A percentile compares a stretch with the other conserved stretches of the same genome.
Conservation (phyloP, 1,140 invertebrate genomes). For the Triops cancriformis region DNA sequence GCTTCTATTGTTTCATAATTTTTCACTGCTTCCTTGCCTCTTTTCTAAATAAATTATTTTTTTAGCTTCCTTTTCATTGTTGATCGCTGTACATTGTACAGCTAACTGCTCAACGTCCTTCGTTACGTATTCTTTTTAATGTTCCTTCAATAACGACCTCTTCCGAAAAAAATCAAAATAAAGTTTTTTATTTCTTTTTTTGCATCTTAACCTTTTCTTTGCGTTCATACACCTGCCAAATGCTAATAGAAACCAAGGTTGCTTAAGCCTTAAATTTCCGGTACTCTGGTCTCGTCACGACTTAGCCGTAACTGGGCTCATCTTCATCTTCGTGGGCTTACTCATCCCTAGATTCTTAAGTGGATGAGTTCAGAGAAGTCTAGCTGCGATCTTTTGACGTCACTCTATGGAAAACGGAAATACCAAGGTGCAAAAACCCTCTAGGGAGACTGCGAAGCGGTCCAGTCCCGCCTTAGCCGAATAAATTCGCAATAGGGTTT, state of each 20-base stretch:
- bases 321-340: neutral
- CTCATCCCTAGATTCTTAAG: neutral
- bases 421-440: neutral
- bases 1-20: neutral
- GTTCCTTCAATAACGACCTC: neutral
- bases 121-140: neutral
- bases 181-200: too few species aligned
- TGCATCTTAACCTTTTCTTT: neutral
- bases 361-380: constrained; percentile 9
- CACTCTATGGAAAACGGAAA: neutral
- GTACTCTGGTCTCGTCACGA: neutral
- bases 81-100: neutral
- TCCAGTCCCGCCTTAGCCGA: neutral
- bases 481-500: neutral
- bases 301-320: neutral
- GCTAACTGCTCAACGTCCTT: neutral
- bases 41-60: neutral
- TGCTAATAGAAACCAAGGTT: neutral
- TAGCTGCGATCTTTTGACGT: neutral
- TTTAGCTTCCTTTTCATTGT: neutral
- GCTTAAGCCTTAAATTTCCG: constrained; percentile 3
- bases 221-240: neutral
- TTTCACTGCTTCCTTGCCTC: neutral
- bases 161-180: neutral
- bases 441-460: neutral